These are phyloP conservation scores for Leptinotarsa texana DNA, from an alignment of 1,140 invertebrate species.

Conservation along the genomic window DNA sequence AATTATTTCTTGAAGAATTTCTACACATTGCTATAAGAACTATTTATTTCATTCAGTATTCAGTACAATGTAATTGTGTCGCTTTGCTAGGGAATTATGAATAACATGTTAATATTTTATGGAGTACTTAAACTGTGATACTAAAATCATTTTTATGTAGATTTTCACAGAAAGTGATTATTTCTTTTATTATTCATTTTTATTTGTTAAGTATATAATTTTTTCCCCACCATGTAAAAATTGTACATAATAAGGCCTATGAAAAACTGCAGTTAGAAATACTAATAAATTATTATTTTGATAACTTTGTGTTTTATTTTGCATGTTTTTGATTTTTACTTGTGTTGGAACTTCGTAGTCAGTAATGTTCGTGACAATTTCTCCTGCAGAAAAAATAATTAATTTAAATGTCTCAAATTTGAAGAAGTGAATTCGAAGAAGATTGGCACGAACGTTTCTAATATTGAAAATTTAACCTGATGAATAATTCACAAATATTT, in stretches of 20 bases:
- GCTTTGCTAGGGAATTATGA: not conserved
- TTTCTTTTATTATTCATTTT: not conserved
- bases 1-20: constrained; percentile 7
- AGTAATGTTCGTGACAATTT: no score
- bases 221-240: not conserved
- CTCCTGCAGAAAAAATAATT: no score
- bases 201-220: not conserved
- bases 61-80: not conserved
- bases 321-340: constrained; percentile 1
- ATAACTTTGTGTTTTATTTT: constrained; percentile 9
- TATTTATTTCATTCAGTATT: not conserved
- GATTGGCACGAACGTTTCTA: no score
- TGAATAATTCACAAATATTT: constrained; percentile 1
- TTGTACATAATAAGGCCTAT: not conserved
- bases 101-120: not conserved
- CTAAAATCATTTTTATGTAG: constrained; percentile 26
- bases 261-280: not conserved
- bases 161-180: constrained; percentile 24
- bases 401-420: no score
- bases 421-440: no score
- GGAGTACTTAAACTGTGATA: constrained; percentile 35
- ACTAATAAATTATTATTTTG: constrained; percentile 15
- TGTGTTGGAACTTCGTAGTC: not conserved
- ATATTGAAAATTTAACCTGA: not conserved
- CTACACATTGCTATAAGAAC: constrained; percentile 17